A percentile compares a stretch with the other conserved stretches of the same genome.
Evolutionary conservation across 2,888 invertebrate genomes (phyloP).

Genomic region (Drosophila conformis): DNA sequence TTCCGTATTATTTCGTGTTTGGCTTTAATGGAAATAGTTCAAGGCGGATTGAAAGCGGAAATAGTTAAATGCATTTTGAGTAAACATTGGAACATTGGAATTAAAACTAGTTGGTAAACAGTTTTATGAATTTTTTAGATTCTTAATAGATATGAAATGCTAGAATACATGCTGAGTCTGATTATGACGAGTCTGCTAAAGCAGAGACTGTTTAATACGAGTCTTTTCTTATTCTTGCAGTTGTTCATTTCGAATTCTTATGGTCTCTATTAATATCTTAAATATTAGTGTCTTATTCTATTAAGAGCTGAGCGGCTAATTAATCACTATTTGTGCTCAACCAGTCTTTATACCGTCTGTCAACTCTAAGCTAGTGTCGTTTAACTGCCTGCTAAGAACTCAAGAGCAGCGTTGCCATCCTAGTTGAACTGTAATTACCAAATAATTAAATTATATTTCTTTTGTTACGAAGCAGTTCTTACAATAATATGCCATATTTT

Average conservation of each 20-base stretch:
- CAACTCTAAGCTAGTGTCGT: not conserved
- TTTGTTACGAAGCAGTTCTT: not conserved
- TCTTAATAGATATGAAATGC: not conserved
- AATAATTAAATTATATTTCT: not conserved
- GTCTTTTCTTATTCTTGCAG: not conserved
- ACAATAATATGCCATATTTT: not conserved
- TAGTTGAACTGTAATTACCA: not conserved
- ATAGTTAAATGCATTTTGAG: slow-evolving; percentile 2
- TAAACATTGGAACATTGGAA: slow-evolving; percentile 4
- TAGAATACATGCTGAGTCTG: not conserved
- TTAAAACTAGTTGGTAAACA: not conserved
- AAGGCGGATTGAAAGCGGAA: slow-evolving; percentile 21
- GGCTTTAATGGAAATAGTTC: slow-evolving; percentile 40
- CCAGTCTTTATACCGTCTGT: not conserved
- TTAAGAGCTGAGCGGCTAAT: not conserved
- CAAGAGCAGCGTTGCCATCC: not conserved
- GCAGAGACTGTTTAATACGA: not conserved
- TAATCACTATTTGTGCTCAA: not conserved
- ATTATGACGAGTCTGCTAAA: not conserved
- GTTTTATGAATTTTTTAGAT: not conserved
- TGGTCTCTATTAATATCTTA: not conserved
- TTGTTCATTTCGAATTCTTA: not conserved
- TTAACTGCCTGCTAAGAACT: no score
- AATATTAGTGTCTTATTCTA: not conserved
- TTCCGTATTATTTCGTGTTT: not conserved